Conservation (phyloP, 2,888 invertebrate genomes). For the Drosophila koepferae region DNA sequence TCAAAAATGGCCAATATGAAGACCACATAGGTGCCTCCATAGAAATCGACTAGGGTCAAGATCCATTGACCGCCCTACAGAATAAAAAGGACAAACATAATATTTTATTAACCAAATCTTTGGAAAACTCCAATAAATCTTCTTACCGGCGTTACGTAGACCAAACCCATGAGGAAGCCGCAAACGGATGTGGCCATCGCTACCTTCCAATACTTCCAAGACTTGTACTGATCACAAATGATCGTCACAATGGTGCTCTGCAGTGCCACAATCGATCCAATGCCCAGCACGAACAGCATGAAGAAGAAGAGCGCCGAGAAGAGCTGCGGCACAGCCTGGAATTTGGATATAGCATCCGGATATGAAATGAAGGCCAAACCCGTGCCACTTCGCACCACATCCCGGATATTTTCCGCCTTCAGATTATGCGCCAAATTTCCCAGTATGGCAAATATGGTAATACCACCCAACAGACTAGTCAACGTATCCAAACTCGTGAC, state of each 20-base stretch:
- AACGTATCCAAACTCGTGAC: constrained; percentile 93
- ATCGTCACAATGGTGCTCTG: constrained; percentile 89
- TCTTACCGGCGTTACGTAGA: constrained; percentile 91
- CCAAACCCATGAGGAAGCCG: constrained; percentile 89
- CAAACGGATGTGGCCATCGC: constrained; percentile 86
- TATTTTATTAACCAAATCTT: not conserved
- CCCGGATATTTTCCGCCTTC: constrained; percentile 86
- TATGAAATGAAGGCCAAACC: constrained; percentile 93
- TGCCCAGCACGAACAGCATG: constrained; percentile 92
- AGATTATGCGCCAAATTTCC: constrained; percentile 91
- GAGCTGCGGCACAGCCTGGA: constrained; percentile 89
- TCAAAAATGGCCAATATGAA: constrained; percentile 87
- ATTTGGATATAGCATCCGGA: constrained; percentile 92
- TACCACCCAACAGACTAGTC: constrained; percentile 92
- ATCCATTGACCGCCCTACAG: constrained; percentile 88
- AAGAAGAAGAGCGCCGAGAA: constrained; percentile 92
- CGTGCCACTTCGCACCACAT: constrained; percentile 90
- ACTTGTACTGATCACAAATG: constrained; percentile 89
- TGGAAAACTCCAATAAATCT: constrained; percentile 33
- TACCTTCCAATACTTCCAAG: constrained; percentile 87
- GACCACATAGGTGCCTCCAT: constrained; percentile 88
- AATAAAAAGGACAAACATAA: not conserved
- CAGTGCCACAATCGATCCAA: constrained; percentile 91
- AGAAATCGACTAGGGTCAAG: constrained; percentile 87
- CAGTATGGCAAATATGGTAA: constrained; percentile 92